phyloP scores from a whole-genome alignment of 1,140 invertebrate species.

The Ostrea denselamellosa region DNA sequence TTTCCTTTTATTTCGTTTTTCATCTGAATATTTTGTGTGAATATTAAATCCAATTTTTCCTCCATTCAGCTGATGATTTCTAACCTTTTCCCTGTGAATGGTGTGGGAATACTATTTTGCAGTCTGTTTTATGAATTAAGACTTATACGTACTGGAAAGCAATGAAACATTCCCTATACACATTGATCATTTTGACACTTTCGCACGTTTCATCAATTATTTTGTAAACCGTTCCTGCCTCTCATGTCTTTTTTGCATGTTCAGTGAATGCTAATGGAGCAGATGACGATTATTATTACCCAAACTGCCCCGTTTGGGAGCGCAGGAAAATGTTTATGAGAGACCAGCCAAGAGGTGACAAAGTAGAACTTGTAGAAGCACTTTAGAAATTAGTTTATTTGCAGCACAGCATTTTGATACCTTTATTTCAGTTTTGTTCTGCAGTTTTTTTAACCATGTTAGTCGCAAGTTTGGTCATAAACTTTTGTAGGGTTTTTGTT shows the following conservation, averaged over 20 bases:
- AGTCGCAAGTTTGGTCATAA: background rate
- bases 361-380: slow-evolving; percentile 7
- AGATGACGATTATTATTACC: slow-evolving; percentile 61
- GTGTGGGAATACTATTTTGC: background rate
- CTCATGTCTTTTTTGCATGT: slow-evolving; percentile 21
- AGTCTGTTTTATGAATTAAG: background rate
- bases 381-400: slow-evolving; percentile 17
- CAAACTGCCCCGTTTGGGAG: slow-evolving; percentile 69
- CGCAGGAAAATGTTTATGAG: slow-evolving; percentile 69
- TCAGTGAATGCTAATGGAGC: slow-evolving; percentile 29
- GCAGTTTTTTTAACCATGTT: background rate
- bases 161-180: background rate
- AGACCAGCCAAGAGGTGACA: slow-evolving; percentile 55
- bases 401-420: background rate
- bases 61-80: background rate
- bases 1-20: background rate
- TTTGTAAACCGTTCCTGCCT: background rate
- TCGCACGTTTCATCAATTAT: background rate
- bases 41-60: background rate
- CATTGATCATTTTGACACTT: background rate
- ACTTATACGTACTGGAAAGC: too few relatives aligned
- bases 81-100: background rate
- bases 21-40: background rate
- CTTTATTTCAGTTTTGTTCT: background rate
- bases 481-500: background rate